phyloP scores from a whole-genome alignment of 2,888 invertebrate genomes.

The Ochlodes sylvanus region DNA sequence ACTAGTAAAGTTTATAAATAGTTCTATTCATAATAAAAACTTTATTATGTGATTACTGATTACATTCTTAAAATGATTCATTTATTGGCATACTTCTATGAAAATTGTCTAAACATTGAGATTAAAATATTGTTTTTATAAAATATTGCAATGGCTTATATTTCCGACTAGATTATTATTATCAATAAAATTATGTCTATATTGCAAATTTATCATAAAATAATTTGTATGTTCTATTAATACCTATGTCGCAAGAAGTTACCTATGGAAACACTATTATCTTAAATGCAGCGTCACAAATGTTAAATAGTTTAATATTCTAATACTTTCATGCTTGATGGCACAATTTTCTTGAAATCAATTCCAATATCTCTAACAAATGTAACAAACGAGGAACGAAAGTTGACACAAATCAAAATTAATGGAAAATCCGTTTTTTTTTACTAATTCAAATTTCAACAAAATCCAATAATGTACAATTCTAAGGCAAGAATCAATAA shows the following conservation, averaged over 20 bases:
- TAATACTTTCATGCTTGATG: slow-evolving; percentile 12
- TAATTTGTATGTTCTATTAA: slow-evolving; percentile 25
- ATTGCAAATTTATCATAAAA: slow-evolving; percentile 55
- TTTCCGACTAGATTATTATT: slow-evolving; percentile 82
- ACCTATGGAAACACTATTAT: slow-evolving; percentile 8
- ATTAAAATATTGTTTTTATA: slow-evolving; percentile 53
- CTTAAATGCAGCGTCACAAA: slow-evolving; percentile 18
- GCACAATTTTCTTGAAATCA: slow-evolving; percentile 17
- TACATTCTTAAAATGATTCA: slow-evolving; percentile 38
- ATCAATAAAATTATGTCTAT: slow-evolving; percentile 75
- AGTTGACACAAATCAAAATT: background rate
- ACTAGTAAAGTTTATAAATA: slow-evolving; percentile 52
- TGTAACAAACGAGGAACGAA: background rate
- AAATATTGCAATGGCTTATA: slow-evolving; percentile 83
- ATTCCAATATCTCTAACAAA: background rate
- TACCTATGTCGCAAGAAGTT: slow-evolving; percentile 8
- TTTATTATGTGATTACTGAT: slow-evolving; percentile 40
- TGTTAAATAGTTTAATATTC: background rate
- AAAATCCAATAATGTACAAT: slow-evolving; percentile 19
- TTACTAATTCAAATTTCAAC: no score
- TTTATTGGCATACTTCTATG: slow-evolving; percentile 44
- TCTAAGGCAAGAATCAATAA: slow-evolving; percentile 43
- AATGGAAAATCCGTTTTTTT: background rate
- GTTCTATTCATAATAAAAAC: slow-evolving; percentile 34
- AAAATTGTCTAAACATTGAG: slow-evolving; percentile 48